Conservation (phyloP, 1,140 invertebrate genomes). For the Marisa cornuarietis region DNA sequence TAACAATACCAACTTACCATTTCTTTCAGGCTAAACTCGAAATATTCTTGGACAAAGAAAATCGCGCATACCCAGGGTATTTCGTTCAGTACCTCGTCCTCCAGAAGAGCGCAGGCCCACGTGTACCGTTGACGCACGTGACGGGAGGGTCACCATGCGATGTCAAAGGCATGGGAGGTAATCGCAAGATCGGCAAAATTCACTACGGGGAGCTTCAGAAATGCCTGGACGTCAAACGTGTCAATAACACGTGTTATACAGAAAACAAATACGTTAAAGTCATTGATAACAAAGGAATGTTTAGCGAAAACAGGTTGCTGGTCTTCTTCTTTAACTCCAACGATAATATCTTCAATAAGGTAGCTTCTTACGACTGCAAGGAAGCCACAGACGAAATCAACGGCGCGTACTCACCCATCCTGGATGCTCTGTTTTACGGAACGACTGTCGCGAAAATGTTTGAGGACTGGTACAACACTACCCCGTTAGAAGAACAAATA, state of each 20-base stretch:
- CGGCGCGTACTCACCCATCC: conserved; percentile 37
- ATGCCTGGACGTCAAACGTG: conserved; percentile 23
- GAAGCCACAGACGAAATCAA: conserved; percentile 35
- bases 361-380: conserved; percentile 15
- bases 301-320: conserved; percentile 7
- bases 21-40: background rate
- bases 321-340: no score
- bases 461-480: conserved; percentile 29
- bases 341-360: background rate
- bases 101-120: conserved; percentile 28
- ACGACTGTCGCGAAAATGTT: conserved; percentile 34
- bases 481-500: conserved; percentile 20
- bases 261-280: conserved; percentile 44
- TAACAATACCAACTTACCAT: no score
- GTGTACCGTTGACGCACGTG: conserved; percentile 33
- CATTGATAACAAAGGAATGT: conserved; percentile 36
- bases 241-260: conserved; percentile 28
- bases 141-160: conserved; percentile 23
- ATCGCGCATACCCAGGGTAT: conserved; percentile 19
- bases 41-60: conserved; percentile 16
- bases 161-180: conserved; percentile 37
- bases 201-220: conserved; percentile 32
- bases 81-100: conserved; percentile 26
- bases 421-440: conserved; percentile 40
- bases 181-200: conserved; percentile 37